Percentiles rank a stretch among this genome's conserved stretches.
Evolutionary conservation across 2,888 invertebrate genomes (phyloP).

Genomic region (Elysia crispata): DNA sequence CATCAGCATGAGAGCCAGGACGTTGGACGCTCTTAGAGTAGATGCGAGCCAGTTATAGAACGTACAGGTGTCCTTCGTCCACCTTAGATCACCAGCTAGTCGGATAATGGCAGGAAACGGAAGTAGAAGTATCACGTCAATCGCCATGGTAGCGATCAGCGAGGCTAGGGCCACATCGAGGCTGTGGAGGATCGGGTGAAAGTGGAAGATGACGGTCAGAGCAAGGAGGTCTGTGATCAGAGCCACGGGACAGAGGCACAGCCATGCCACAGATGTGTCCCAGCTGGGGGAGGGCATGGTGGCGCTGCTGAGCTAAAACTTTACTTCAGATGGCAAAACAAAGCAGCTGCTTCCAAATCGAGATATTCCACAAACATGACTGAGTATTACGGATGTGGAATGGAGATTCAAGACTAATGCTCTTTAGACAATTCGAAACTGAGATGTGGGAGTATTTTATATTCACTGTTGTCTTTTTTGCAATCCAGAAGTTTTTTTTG

Average conservation of each 20-base stretch:
- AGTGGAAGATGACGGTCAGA: conserved; percentile 61
- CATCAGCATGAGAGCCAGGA: conserved; percentile 45
- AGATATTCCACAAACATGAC: too few relatives aligned
- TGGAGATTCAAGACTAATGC: too few relatives aligned
- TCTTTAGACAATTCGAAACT: too few relatives aligned
- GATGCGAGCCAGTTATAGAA: conserved; percentile 49
- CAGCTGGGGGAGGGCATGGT: conserved; percentile 44
- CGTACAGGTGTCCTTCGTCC: conserved; percentile 45
- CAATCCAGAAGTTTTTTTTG: too few relatives aligned
- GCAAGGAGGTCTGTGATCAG: conserved; percentile 61
- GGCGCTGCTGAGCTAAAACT: too few relatives aligned
- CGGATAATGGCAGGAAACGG: conserved; percentile 60
- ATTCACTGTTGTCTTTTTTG: too few relatives aligned
- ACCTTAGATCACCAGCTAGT: conserved; percentile 45
- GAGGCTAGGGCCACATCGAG: conserved; percentile 65
- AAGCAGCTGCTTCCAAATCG: too few relatives aligned
- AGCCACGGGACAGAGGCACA: conserved; percentile 62
- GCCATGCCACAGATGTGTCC: conserved; percentile 60
- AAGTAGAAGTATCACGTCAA: conserved; percentile 58
- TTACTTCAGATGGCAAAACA: too few relatives aligned
- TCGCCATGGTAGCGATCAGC: conserved; percentile 59
- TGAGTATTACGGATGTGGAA: too few relatives aligned
- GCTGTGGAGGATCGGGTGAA: conserved; percentile 64
- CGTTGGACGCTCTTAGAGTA: conserved; percentile 43
- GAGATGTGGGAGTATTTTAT: too few relatives aligned